Percentiles rank a stretch among this genome's conserved stretches.
Conservation (phyloP, 2,113 vertebrate species). For the Platichthys flesus region DNA sequence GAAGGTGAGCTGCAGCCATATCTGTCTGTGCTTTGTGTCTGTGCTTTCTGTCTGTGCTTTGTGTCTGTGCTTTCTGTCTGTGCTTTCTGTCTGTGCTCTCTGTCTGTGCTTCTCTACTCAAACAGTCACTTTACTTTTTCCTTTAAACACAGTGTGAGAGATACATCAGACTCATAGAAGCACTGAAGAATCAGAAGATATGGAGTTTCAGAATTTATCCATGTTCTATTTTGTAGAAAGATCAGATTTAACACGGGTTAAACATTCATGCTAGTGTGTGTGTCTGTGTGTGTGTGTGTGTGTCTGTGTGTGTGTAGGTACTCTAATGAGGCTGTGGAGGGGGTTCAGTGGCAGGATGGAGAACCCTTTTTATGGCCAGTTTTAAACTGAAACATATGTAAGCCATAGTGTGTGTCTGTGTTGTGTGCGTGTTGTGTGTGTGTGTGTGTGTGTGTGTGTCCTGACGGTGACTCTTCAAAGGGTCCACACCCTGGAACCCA, state of each 20-base stretch:
- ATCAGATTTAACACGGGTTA: neutral
- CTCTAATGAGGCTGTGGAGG: slow-evolving; percentile 35
- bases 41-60: no score
- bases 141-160: no score
- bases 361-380: slow-evolving; percentile 59
- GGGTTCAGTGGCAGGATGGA: slow-evolving; percentile 44
- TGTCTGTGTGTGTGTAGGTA: neutral
- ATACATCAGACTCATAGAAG: no score
- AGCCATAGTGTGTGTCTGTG: neutral
- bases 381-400: slow-evolving; percentile 70
- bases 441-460: slow-evolving; percentile 10
- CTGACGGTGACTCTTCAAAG: slow-evolving; percentile 53
- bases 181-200: no score
- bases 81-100: no score
- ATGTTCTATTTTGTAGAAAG: neutral
- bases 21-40: no score
- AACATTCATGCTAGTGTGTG: neutral
- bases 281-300: neutral
- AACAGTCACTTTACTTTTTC: no score
- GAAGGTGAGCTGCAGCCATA: no score
- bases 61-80: no score
- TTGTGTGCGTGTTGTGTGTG: slow-evolving; percentile 6
- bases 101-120: no score
- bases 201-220: no score
- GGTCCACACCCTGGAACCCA: slow-evolving; percentile 23